These are phyloP conservation scores for Netelia virgata DNA, from an alignment of 2,888 invertebrate genomes.

Conservation along the genomic window DNA sequence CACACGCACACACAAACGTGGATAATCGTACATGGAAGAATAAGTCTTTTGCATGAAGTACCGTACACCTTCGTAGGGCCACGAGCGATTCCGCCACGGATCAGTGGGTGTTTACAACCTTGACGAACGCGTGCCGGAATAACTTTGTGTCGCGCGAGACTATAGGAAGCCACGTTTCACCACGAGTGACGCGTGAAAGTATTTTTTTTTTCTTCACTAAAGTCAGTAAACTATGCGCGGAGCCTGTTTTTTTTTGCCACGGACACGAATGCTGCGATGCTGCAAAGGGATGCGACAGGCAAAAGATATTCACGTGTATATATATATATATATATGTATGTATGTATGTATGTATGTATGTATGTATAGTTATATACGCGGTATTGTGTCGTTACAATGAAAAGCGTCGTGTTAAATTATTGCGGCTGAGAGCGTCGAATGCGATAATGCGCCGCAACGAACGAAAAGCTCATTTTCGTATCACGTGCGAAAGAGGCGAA, in stretches of 20 bases:
- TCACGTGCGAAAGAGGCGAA: neutral
- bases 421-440: neutral
- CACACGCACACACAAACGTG: neutral
- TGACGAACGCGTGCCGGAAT: constrained; percentile 65
- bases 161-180: constrained; percentile 64
- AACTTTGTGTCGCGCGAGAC: constrained; percentile 56
- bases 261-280: neutral
- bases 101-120: constrained; percentile 58
- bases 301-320: neutral
- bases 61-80: constrained; percentile 58
- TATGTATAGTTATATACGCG: too few relatives aligned
- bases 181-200: constrained; percentile 44
- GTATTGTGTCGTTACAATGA: neutral
- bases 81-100: constrained; percentile 13
- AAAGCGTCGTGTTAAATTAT: neutral
- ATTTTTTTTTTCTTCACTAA: constrained; percentile 22
- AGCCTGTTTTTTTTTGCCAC: constrained; percentile 3
- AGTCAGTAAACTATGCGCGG: constrained; percentile 4
- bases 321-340: too few relatives aligned
- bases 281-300: neutral
- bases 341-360: too few relatives aligned
- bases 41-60: constrained; percentile 47
- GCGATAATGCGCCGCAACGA: neutral
- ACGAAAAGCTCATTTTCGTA: neutral
- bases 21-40: constrained; percentile 36